Evolutionary conservation across 2,888 invertebrate species (phyloP), one percentile per base, ranked within the genome.

Genomic region (Perithous albicinctus): DNA sequence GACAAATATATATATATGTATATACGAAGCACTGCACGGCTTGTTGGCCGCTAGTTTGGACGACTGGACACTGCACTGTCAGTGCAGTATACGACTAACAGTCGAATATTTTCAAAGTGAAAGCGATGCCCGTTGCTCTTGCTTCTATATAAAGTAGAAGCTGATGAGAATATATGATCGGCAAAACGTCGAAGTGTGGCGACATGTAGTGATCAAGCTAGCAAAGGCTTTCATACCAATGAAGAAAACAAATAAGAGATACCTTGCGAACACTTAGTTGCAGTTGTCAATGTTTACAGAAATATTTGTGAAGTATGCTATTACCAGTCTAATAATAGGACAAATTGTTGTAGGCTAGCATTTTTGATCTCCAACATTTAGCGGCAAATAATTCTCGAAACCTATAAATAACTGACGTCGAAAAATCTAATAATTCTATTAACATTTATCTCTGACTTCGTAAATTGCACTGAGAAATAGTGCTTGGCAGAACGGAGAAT

Each of bases 91-190:
- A 32, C 7, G 12, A 32, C 32, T 23, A n/a, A 18, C 43, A 46
- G 54, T 74, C 51, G 66, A 78, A 75, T 51, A 59, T 78, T 67
- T 75, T 70, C 70, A 15, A 74, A 63, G 69, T 23, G 51, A 59
- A 61, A 72, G 69, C 18, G 66, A 63, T 63, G 63, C 56, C 64
- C 63, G 23, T 64, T 59, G 18, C 64, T 69, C 38, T 66, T 48
- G 51, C 66, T 43, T 56, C 23, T 10, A 20, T 54, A 41, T 32
- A 15, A 76, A 82, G 78, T 72, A 43, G 75, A 72, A 70, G 75
- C 82, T 82, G 82, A 82, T 78, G 82, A 82, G 82, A 70, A 82
- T 82, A 82, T 82, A 82, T 78, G 82, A 82, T 78, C 78, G 43
- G 67, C 63, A 46, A 48, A 78, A 78, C 82, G 73, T 82, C 78